These are phyloP conservation scores for Elachura formosa DNA, from an alignment of 2,113 vertebrate genomes.

Conservation along the genomic window DNA sequence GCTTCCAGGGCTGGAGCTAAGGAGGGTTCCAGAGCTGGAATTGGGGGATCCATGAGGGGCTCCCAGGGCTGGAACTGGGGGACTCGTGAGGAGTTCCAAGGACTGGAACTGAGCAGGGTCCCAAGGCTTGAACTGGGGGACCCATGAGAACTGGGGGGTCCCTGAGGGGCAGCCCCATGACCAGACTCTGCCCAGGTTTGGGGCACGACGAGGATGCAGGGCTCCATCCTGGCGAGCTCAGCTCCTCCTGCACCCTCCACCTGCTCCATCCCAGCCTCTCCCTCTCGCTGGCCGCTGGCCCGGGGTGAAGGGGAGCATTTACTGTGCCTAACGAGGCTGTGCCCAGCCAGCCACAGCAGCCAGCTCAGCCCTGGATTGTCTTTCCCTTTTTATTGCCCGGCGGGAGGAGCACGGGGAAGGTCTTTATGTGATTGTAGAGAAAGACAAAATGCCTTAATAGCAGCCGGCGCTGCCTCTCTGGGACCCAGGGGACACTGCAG, in stretches of 20 bases:
- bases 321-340: not conserved
- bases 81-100: too few species aligned
- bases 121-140: not conserved
- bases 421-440: conserved; percentile 51
- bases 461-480: conserved; percentile 16
- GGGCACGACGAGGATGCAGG: accelerated
- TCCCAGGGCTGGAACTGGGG: not conserved
- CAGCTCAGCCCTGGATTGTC: not conserved
- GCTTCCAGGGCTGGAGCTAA: not conserved
- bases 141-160: accelerated
- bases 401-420: conserved; percentile 28
- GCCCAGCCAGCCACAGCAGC: conserved; percentile 4
- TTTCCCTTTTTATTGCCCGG: conserved; percentile 38
- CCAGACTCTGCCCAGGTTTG: accelerated
- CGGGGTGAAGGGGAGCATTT: not conserved
- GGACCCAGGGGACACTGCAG: conserved; percentile 20
- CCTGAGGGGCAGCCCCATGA: too few species aligned
- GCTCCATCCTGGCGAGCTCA: not conserved
- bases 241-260: too few species aligned
- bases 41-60: accelerated
- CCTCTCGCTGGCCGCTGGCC: not conserved
- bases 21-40: not conserved
- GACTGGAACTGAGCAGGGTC: too few species aligned
- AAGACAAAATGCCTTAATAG: conserved; percentile 66
- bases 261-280: not conserved